Evolutionary conservation across 2,113 vertebrate species (phyloP), one percentile per base, ranked within the genome.

Genomic region (Neopipo cinnamomea): DNA sequence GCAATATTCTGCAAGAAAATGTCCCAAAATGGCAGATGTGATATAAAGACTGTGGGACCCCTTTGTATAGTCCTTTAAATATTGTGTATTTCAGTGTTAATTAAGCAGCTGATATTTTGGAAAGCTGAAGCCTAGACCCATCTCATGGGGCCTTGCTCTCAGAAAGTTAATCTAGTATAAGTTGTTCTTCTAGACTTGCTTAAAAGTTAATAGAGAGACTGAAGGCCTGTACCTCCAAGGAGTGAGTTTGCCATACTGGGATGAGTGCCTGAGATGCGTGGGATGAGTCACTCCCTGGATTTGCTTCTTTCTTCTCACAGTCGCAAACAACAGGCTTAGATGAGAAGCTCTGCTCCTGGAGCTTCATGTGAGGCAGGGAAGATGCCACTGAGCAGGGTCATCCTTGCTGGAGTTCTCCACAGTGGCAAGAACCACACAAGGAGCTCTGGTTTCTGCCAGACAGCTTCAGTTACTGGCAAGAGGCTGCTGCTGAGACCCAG

Each of bases 231-330:
- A 24, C 21, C 19, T 71, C n/a, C 11, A 6, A 44, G 65, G 33
- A 74, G 15, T 18, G 30, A 37, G 22, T 44, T 52, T 66, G 35
- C 50, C 31, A 1, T 14, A 12, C 27, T 67, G 74, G 66, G 42
- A 16, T 75, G 30, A 55, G n/a, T 24, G 41, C 28, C 63, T 2
- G 35, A 41, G 56, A 52, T 72, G 28, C 0, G 0, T 0, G 2
- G 41, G 27, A 24, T n/a, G n/a, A 53, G 22, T 41, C 35, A 19
- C 9, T 47, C 0, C 0, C 10, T 0, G 0, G 6, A n/a, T 61
- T 78, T 77, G 27, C 59, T 86, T 31, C 21, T 61, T 71, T 47
- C 59, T 58, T 77, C 61, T 41, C 50, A 65, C 1, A 2, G 33
- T 33, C 5, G 1, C 59, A 70, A 19, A 33, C 21, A 46, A 15